Percentiles rank a stretch among this genome's conserved stretches.
These are phyloP conservation scores for Acanthococcus lagerstroemiae DNA, from an alignment of 2,888 invertebrate genomes.

Conservation along the genomic window DNA sequence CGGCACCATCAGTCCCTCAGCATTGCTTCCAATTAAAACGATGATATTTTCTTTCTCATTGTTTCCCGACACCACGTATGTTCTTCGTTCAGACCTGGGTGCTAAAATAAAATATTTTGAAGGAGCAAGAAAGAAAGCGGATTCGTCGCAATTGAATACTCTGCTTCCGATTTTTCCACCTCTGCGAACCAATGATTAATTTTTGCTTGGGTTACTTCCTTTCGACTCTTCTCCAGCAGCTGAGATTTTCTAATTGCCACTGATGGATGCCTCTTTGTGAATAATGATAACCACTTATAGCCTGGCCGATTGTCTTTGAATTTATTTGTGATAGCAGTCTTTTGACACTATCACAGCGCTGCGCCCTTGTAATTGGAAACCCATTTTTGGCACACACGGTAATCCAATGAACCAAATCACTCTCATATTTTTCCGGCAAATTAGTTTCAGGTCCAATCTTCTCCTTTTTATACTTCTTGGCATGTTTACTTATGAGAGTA, in stretches of 20 bases:
- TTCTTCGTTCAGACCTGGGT: neutral
- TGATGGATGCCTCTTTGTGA: neutral
- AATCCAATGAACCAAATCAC: neutral
- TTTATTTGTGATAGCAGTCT: too few relatives aligned
- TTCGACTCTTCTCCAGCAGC: neutral
- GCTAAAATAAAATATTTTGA: neutral
- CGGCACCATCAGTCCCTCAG: neutral
- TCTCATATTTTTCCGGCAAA: neutral
- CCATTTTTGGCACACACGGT: neutral
- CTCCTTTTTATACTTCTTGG: neutral
- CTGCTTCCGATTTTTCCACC: too few relatives aligned
- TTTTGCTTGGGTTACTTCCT: neutral
- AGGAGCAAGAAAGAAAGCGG: neutral
- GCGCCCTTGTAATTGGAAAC: neutral
- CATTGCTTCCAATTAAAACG: neutral
- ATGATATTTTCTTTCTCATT: neutral
- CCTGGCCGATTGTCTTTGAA: neutral
- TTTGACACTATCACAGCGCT: neutral
- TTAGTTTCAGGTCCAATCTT: neutral
- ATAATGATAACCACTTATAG: neutral
- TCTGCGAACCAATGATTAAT: neutral
- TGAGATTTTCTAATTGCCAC: neutral
- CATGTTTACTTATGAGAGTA: neutral
- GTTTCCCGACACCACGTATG: neutral
- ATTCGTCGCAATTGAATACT: neutral